Base-by-base conservation (phyloP, 2,888 invertebrate species). In the Parapristionchus giblindavisi region DNA sequence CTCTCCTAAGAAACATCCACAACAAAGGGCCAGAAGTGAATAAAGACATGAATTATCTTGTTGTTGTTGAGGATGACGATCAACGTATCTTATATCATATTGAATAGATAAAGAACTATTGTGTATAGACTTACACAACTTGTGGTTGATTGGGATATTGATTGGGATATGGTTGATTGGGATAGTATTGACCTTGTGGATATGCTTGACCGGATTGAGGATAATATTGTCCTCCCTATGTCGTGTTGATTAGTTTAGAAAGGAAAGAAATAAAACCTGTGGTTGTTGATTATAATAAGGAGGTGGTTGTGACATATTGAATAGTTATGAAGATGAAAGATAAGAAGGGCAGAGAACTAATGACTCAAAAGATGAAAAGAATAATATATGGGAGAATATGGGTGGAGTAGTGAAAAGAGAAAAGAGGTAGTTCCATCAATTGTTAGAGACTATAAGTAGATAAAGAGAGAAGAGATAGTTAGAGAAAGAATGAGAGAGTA, bases 1-100 rank as follows among this genome's bases (percentile, higher is more conserved):
- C 75, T 82, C 82, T 75, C 84, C 85, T 8, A 85, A 74, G 40
- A 83, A 79, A 73, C 85, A 85, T 21, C 85, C 85, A 60, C 85
- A 85, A 61, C 83, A 84, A 3, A 85, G 79, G 1, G 83, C 82
- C 29, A 85, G 56, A 29, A 85, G 63, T 1, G 84, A 83, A 6
- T 81, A 80, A 8, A 85, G 76, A 84, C 85, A 85, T 65, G 81
- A 83, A 27, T 78, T 80, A 61, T 82, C 78, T 43, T 17, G 43
- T 17, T 8, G 17, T 43, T 43, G 43, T 29, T 83, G 77, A 11
- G 78, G 79, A 14, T 77, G 79, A 38, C 81, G 73, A 76, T 83
- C 83, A 0, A 84, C 81, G 52, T 84, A 82, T 52, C 82, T 83
- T 66, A 66, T 72, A 48, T 24, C 11, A 6, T 14, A n/a, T n/a